Evolutionary conservation across 2,113 vertebrate genomes (phyloP).

Genomic region (Trogon surrucura): DNA sequence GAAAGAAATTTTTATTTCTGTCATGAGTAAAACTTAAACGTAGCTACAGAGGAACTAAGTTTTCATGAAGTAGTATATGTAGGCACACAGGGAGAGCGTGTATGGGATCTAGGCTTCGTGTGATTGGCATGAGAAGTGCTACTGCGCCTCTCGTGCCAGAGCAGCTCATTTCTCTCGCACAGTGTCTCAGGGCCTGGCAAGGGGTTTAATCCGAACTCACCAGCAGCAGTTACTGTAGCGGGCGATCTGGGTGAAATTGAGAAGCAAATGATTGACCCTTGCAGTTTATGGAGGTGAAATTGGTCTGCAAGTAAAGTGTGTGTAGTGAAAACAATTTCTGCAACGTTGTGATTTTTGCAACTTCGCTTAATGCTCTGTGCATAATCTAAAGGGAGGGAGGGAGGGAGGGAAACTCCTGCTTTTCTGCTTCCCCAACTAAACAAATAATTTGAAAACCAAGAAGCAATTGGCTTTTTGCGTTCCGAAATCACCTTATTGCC

Average conservation of each 20-base stretch:
- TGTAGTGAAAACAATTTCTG: not conserved
- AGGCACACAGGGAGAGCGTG: accelerated
- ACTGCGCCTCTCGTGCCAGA: not conserved
- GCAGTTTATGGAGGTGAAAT: not conserved
- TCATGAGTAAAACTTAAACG: not conserved
- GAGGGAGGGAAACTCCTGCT: not conserved
- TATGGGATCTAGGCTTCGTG: not conserved
- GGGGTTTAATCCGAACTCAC: not conserved
- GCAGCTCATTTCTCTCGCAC: not conserved
- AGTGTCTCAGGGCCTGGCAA: not conserved
- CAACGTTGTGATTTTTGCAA: not conserved
- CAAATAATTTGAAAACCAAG: not conserved
- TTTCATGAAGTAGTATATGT: accelerated
- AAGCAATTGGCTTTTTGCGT: not conserved
- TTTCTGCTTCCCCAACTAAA: not conserved
- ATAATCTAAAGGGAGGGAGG: not conserved
- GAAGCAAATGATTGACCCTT: slow-evolving; percentile 63
- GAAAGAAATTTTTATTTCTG: not conserved
- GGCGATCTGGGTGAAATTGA: not conserved
- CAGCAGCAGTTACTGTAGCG: not conserved
- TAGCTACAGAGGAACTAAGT: not conserved
- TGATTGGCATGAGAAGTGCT: not conserved
- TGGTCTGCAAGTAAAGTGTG: not conserved
- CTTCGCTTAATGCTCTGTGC: not conserved
- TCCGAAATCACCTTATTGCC: not conserved